These are phyloP conservation scores for Morpho achilles DNA, from an alignment of 2,888 invertebrate genomes.

Conservation along the genomic window DNA sequence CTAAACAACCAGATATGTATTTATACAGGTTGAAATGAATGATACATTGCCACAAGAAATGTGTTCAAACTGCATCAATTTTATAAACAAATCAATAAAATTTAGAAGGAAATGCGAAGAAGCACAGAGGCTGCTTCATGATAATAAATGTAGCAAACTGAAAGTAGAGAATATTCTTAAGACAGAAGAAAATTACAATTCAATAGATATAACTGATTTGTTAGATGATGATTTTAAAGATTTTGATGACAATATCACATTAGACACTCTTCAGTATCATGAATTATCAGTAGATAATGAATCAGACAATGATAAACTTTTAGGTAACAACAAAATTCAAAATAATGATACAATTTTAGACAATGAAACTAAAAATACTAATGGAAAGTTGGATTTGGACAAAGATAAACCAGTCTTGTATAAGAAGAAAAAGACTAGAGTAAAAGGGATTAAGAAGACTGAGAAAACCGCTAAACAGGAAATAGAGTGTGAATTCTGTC, in stretches of 20 bases:
- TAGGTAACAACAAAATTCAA: conserved; percentile 6
- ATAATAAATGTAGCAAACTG: conserved; percentile 29
- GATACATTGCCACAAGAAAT: conserved; percentile 40
- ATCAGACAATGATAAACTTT: conserved; percentile 19
- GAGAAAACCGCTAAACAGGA: conserved; percentile 40
- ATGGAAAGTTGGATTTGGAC: conserved; percentile 25
- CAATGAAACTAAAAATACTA: conserved; percentile 14
- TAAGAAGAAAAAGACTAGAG: conserved; percentile 35
- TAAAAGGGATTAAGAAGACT: conserved; percentile 31
- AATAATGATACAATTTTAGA: background rate
- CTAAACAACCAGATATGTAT: background rate
- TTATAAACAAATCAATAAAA: conserved; percentile 36
- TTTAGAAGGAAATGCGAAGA: conserved; percentile 40
- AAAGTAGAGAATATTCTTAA: conserved; percentile 37
- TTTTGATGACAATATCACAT: conserved; percentile 41
- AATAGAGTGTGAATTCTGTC: conserved; percentile 64
- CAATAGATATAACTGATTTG: conserved; percentile 42
- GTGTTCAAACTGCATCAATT: conserved; percentile 36
- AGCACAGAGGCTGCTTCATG: conserved; percentile 31
- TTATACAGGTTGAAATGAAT: conserved; percentile 38
- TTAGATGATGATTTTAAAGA: conserved; percentile 40
- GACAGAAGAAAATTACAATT: conserved; percentile 24
- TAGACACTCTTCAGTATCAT: conserved; percentile 31
- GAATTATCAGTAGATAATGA: conserved; percentile 7
- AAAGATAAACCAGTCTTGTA: conserved; percentile 29